Evolutionary conservation across 1,140 invertebrate genomes (phyloP).

Genomic region (Oncopodura yosiiana): DNA sequence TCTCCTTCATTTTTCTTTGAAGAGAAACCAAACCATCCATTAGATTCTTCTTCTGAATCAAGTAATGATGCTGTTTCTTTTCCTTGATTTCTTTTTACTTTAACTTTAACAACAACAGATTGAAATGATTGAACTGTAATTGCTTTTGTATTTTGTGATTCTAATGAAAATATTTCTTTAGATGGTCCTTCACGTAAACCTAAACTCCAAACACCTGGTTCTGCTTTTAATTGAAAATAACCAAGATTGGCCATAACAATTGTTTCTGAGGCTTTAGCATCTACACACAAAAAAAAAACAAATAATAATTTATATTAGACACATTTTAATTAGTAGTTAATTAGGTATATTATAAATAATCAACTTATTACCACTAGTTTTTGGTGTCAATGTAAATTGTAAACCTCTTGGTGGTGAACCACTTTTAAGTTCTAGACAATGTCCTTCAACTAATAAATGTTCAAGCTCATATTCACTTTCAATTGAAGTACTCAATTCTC

Average conservation of each 20-base stretch:
- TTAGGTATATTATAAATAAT: neutral
- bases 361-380: conserved; percentile 33
- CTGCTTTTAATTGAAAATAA: conserved; percentile 95
- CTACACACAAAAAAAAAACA: neutral
- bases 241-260: conserved; percentile 99
- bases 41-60: conserved; percentile 58
- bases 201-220: conserved; percentile 89
- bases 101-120: conserved; percentile 80
- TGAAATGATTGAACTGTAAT: conserved; percentile 79
- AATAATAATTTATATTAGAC: neutral
- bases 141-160: conserved; percentile 51
- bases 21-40: conserved; percentile 36
- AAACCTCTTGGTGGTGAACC: conserved; percentile 91
- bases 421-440: conserved; percentile 85
- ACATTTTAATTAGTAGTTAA: conserved; percentile 1
- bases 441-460: conserved; percentile 83
- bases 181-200: conserved; percentile 79
- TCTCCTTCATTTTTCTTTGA: conserved; percentile 52
- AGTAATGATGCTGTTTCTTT: conserved; percentile 75
- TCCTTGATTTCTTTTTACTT: conserved; percentile 80
- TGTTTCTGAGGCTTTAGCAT: conserved; percentile 64
- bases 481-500: conserved; percentile 51
- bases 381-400: conserved; percentile 79
- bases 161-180: conserved; percentile 70
- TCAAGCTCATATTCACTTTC: conserved; percentile 81